phyloP scores from a whole-genome alignment of 2,113 vertebrate genomes.

The Poeciliopsis occidentalis region DNA sequence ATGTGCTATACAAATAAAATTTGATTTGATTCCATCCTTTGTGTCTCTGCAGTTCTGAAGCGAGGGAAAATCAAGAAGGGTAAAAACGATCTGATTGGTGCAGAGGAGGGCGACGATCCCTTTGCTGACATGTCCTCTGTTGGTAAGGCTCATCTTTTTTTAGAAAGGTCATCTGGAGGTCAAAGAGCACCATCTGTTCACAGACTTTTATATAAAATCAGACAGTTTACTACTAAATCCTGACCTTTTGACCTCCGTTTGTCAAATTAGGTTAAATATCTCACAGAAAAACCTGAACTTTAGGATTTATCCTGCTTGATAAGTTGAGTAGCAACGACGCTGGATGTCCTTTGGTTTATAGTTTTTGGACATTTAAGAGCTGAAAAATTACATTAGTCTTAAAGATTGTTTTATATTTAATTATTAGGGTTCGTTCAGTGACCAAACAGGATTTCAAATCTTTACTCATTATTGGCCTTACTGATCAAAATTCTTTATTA shows the following conservation, averaged over 20 bases:
- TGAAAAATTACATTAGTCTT: not conserved
- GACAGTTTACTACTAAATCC: not conserved
- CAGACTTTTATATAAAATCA: conserved; percentile 44
- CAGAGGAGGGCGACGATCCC: conserved; percentile 93
- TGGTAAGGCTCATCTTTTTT: conserved; percentile 80
- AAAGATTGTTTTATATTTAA: not conserved
- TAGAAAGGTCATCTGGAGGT: not conserved
- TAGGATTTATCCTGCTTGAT: not conserved
- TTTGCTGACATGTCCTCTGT: conserved; percentile 93
- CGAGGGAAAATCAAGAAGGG: conserved; percentile 91
- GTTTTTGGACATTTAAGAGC: not conserved
- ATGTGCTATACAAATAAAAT: too few species aligned
- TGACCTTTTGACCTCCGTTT: conserved; percentile 14
- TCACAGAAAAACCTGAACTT: not conserved
- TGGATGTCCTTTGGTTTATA: not conserved
- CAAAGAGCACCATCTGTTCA: conserved; percentile 38
- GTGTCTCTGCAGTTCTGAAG: conserved; percentile 86
- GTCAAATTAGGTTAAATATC: conserved; percentile 8
- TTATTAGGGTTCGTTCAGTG: not conserved
- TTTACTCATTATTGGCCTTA: too few species aligned
- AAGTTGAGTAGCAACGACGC: not conserved
- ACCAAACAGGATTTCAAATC: not conserved
- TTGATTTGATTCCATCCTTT: not conserved
- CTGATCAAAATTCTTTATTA: too few species aligned
- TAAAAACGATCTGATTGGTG: conserved; percentile 91